These are phyloP conservation scores for Cyprinus carpio DNA, from an alignment of 2,113 vertebrate genomes.

Conservation along the genomic window DNA sequence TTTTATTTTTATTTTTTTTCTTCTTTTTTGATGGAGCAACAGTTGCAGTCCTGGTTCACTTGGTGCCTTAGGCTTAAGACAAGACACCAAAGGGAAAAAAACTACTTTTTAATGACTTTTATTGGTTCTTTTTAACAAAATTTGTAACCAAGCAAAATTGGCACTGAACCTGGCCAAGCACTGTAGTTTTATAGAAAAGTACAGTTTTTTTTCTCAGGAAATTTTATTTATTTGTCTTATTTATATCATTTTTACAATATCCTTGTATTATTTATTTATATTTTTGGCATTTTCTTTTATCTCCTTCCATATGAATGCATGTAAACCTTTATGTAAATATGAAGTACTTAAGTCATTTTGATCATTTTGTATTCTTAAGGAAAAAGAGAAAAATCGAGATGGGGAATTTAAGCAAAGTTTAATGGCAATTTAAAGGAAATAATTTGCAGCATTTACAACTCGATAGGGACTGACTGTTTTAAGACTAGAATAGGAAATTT, in stretches of 20 bases:
- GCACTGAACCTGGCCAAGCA: neutral
- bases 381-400: neutral
- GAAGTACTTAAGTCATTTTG: neutral
- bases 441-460: neutral
- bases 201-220: neutral
- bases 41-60: neutral
- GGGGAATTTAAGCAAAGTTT: neutral
- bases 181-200: neutral
- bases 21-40: neutral
- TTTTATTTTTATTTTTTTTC: no score
- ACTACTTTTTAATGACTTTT: neutral
- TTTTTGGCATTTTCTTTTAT: neutral
- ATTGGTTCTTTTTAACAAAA: no score
- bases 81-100: neutral
- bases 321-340: neutral
- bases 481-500: neutral
- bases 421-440: neutral
- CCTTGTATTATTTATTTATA: neutral
- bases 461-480: neutral
- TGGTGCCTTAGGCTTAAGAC: neutral
- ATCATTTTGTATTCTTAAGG: neutral
- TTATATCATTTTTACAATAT: neutral
- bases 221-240: neutral
- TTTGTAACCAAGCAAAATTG: neutral
- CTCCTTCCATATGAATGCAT: neutral